Base-by-base conservation (phyloP, 2,797 vertebrate species). In the Arnoldichthys spilopterus region DNA sequence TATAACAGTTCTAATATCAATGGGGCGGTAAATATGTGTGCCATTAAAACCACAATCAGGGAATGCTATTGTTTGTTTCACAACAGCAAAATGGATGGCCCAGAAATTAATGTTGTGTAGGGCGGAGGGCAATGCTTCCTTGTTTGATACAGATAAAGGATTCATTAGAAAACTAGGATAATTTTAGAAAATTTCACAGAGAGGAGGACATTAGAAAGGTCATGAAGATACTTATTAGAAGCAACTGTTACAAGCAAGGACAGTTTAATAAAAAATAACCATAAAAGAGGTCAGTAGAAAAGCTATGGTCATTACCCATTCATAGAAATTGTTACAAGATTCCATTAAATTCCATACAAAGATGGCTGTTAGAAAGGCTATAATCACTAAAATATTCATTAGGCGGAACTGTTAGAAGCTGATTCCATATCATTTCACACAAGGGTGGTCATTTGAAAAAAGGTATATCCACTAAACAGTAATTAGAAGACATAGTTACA, bases 1-100 rank as follows among this genome's bases (percentile, higher is more conserved):
- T 82, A 74, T 76, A 82, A 82, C 81, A 82, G 72, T 68, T 79
- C 76, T 62, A 76, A 82, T 37, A 11, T 79, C 67, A 30, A 1
- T 58, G 32, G 72, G 72, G 2, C 28, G 53, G 63, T 72, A 47
- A 79, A 59, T 71, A 79, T 63, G 56, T 61, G 30, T 70, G 68
- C 69, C 49, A 61, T 75, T 82, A 74, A 63, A 59, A 72, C 45
- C 26, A 54, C 26, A 54, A 54, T 62, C 77, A 74, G 59, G n/a
- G 58, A 76, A 68, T 1, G 63, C 62, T 54, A 67, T 59, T 53
- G 58, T 67, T 53, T 34, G 30, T 53, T 45, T 32, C 28, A 32
- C 28, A 53, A 37, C 28, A 54, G 34, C 28, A 34, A 2, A 51
- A 53, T 6, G 34, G n/a, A 34, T 66, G 62, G 32, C 67, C 67